Base-by-base conservation (phyloP, 2,888 invertebrate species). In the Hyalella azteca region DNA sequence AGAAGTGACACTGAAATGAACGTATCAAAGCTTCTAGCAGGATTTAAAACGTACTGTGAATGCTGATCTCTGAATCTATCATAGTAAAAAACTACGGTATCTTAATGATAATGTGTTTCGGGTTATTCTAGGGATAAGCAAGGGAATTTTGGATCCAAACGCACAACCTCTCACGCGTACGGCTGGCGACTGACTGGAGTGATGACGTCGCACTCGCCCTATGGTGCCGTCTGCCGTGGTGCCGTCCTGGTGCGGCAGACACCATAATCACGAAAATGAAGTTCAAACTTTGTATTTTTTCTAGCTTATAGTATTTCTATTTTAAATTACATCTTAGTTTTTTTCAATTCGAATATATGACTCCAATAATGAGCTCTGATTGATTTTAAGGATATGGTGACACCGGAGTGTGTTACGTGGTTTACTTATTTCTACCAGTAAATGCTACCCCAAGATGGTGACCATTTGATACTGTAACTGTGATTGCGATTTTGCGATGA, bases 171-270 rank as follows among this genome's bases (percentile, higher is more conserved):
- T 36, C 66, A 66, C 36, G 66, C n/a, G 36, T 32, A 39, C 39
- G 39, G 66, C 66, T 36, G 36, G 66, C n/a, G 66, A 32, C 66
- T 36, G 66, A 66, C 66, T 66, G 66, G 66, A 66, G 59, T 22
- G 36, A 15, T 36, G 59, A 39, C 29, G 66, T 11, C 66, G 26
- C 26, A 15, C 29, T 66, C 29, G 4, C 36, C 19, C 26, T 66
- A 39, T 66, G 66, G 32, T 36, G 66, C 29, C 19, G 5, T 11
- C 50, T 50, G 50, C 50, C 50, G 5, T n/a, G 54, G 54, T 54
- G 54, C n/a, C 9, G 54, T 22, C 9, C n/a, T 22, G 36, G 39
- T 29, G 29, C 66, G 32, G 3, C 45, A 11, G 45, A 9, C 45
- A n/a, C n/a, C n/a, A n/a, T n/a, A n/a, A n/a, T n/a, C n/a, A n/a